phyloP scores from a whole-genome alignment of 2,797 vertebrate genomes.

The Distichodus sexfasciatus region DNA sequence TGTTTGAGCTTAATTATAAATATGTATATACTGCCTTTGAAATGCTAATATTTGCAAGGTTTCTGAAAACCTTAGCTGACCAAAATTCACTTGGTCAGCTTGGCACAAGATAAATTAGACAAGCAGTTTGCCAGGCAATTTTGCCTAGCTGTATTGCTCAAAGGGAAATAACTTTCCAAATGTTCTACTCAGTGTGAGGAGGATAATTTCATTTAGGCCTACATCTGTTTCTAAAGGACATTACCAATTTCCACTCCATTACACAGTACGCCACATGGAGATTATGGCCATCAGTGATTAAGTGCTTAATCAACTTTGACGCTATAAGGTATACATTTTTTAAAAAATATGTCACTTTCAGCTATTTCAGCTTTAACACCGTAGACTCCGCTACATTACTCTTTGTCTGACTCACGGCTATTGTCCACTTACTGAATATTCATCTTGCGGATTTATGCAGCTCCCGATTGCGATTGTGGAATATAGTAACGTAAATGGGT shows the following conservation, averaged over 20 bases:
- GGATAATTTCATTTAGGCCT: not conserved
- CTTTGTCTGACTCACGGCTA: not conserved
- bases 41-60: not conserved
- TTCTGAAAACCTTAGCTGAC: not conserved
- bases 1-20: no score
- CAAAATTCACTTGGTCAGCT: constrained; percentile 1
- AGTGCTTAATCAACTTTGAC: no score
- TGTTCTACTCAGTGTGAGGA: not conserved
- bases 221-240: not conserved
- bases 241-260: not conserved
- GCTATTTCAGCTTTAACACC: no score
- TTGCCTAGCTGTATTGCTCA: not conserved
- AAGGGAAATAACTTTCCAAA: not conserved
- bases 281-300: not conserved
- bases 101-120: constrained; percentile 2
- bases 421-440: not conserved
- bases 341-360: no score
- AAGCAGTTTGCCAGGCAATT: constrained; percentile 1
- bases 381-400: no score
- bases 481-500: no score
- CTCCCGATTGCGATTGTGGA: no score
- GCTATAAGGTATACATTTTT: no score
- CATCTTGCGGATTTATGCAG: not conserved
- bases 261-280: not conserved
- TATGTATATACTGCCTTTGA: not conserved